phyloP scores from a whole-genome alignment of 1,140 invertebrate genomes.

The Trichomalopsis sarcophagae region DNA sequence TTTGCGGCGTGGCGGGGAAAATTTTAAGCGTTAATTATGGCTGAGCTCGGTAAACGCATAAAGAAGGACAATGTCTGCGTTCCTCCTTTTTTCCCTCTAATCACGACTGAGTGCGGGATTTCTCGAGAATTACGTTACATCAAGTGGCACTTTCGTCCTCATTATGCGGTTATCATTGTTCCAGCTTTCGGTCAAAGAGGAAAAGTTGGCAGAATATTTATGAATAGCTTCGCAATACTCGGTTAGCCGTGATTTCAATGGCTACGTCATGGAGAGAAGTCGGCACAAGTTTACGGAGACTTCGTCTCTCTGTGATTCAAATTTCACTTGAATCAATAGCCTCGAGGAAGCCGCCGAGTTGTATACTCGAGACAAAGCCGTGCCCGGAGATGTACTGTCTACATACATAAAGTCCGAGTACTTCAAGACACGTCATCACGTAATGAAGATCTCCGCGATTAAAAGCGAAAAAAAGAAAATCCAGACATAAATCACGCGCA shows the following conservation, averaged over 20 bases:
- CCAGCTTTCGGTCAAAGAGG: neutral
- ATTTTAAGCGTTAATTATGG: conserved; percentile 5
- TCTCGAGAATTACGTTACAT: neutral
- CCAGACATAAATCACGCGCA: too few species aligned
- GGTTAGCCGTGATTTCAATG: too few species aligned
- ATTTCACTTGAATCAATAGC: neutral
- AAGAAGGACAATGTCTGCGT: neutral
- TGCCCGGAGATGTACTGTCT: too few species aligned
- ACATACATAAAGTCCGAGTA: too few species aligned
- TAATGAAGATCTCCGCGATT: too few species aligned
- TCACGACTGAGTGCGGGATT: neutral
- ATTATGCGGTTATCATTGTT: neutral
- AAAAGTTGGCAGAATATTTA: neutral
- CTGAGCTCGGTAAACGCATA: neutral
- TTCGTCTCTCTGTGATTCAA: neutral
- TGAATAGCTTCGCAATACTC: too few species aligned
- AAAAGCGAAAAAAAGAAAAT: too few species aligned
- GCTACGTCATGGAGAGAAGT: too few species aligned
- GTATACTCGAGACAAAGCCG: neutral
- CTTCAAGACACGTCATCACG: too few species aligned
- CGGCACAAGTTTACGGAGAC: neutral
- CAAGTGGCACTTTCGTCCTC: neutral
- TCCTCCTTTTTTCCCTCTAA: neutral
- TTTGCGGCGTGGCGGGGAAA: neutral
- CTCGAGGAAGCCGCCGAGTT: neutral